Conservation (phyloP, 2,888 invertebrate species). For the Scaptomyza reducta region DNA sequence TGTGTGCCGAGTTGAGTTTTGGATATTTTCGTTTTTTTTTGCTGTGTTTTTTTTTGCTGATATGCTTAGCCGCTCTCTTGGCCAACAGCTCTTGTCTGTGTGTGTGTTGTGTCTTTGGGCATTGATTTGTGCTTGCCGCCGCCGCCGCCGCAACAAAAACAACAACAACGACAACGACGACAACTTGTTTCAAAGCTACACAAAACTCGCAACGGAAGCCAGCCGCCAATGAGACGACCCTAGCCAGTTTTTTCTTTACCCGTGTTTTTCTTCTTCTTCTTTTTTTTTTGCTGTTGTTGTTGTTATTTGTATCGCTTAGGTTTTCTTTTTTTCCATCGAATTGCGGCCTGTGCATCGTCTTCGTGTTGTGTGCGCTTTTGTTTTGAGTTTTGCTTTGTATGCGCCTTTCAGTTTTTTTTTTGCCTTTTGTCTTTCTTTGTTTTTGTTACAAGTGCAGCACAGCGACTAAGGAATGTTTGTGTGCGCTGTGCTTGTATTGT, state of each 20-base stretch:
- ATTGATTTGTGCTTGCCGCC: conserved; percentile 69
- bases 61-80: conserved; percentile 53
- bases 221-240: conserved; percentile 72
- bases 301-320: conserved; percentile 24
- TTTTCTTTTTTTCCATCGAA: conserved; percentile 35
- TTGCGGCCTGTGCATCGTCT: conserved; percentile 27
- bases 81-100: conserved; percentile 22
- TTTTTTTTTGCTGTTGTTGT: conserved; percentile 1
- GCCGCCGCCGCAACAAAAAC: conserved; percentile 1
- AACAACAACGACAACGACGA: conserved; percentile 27
- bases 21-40: conserved; percentile 17
- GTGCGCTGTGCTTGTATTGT: conserved; percentile 1
- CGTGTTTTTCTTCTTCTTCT: conserved; percentile 19
- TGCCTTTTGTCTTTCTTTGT: conserved; percentile 13
- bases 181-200: conserved; percentile 65
- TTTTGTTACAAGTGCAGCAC: conserved; percentile 62
- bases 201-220: conserved; percentile 70
- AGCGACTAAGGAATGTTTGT: conserved; percentile 30
- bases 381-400: conserved; percentile 64
- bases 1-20: conserved; percentile 30
- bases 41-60: conserved; percentile 21
- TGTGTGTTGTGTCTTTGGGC: conserved; percentile 38
- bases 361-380: conserved; percentile 41
- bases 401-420: conserved; percentile 56
- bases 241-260: conserved; percentile 47